Evolutionary conservation across 2,888 invertebrate species (phyloP), one percentile per base, ranked within the genome.

Genomic region (Punctoribates punctum): DNA sequence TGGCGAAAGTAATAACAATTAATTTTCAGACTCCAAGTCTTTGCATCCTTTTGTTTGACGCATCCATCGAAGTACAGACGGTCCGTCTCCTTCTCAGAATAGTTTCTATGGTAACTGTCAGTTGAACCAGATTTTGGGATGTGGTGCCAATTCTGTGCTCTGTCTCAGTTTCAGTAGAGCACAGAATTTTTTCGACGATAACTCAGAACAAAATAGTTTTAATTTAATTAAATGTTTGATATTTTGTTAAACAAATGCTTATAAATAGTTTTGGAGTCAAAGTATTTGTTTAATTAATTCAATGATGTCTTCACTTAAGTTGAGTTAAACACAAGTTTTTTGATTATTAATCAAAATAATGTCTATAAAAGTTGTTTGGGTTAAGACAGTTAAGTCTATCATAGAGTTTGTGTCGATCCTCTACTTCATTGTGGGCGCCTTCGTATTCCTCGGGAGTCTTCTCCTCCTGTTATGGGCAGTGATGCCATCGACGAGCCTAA

Each of bases 341-440:
- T 27, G 2, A 27, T 57, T 27, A 60, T 4, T 60, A 27, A 29
- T 6, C 27, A 42, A 42, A 42, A 42, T 11, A 42, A 72, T 72
- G 72, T 46, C 72, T 25, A 48, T 72, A 48, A 72, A 72, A 72
- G 72, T 72, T 17, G 46, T 48, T 25, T 72, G 48, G 46, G 72
- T 72, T 1, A 72, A 72, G 72, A 27, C 72, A 72, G 72, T 72
- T 46, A 72, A 72, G 72, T 3, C 48, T 6, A 25, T 65, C 2
- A 62, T 75, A 11, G 65, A 75, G 42, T 29, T 75, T 1, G 60
- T 62, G 38, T 38, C 62, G 0, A n/a, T 65, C 1, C 1, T 75
- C 13, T 75, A 75, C 62, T 73, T 77, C 60, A 38, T 77, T 27
- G 70, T 73, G 9, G 77, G 77, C 8, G 57, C 65, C 8, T 75